Percentiles rank a stretch among this genome's conserved stretches.
phyloP scores from a whole-genome alignment of 2,113 vertebrate species.

The Heterochromis multidens region DNA sequence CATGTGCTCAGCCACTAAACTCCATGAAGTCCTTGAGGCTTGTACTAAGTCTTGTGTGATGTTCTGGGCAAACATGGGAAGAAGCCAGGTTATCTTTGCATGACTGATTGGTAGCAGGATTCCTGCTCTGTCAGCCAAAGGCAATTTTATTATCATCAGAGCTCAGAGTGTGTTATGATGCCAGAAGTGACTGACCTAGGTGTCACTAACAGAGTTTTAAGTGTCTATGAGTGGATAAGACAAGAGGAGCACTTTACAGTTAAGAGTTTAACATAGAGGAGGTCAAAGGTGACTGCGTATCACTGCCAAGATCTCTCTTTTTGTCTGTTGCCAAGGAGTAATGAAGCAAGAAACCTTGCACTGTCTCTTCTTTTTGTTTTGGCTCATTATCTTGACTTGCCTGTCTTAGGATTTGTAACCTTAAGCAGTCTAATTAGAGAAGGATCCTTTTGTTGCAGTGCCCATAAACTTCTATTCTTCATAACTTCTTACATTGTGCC shows the following conservation, averaged over 20 bases:
- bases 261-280: not conserved
- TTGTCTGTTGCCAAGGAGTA: slow-evolving; percentile 40
- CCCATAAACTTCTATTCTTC: not conserved
- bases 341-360: not conserved
- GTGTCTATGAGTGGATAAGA: not conserved
- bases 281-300: not conserved
- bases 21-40: not conserved
- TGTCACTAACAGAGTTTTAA: not conserved
- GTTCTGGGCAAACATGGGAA: not conserved
- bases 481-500: not conserved
- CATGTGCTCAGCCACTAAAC: slow-evolving; percentile 11
- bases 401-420: slow-evolving; percentile 28
- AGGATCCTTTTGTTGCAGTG: not conserved
- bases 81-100: slow-evolving; percentile 5
- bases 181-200: not conserved
- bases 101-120: not conserved
- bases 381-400: slow-evolving; percentile 29
- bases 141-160: not conserved
- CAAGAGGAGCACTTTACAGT: not conserved
- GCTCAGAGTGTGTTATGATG: not conserved
- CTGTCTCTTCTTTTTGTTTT: slow-evolving; percentile 6
- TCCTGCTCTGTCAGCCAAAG: not conserved
- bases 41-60: not conserved
- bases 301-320: slow-evolving; percentile 24
- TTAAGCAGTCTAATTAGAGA: slow-evolving; percentile 39